These are phyloP conservation scores for Aulostomus chinensis DNA, from an alignment of 2,797 vertebrate species.

Conservation along the genomic window DNA sequence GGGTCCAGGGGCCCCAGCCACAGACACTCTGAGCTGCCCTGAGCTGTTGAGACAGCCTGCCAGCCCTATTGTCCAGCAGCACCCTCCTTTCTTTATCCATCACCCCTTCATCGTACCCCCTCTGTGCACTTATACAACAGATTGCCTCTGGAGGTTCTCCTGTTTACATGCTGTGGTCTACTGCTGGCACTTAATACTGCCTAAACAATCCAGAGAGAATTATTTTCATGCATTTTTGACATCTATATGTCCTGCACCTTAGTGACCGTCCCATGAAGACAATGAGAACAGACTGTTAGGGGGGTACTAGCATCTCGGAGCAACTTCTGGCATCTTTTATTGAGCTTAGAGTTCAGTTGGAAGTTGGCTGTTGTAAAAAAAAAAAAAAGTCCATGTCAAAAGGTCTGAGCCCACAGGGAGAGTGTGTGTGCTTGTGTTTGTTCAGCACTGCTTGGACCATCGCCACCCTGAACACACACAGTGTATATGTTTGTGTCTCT, in stretches of 20 bases:
- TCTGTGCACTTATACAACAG: slow-evolving; percentile 20
- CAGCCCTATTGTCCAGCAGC: slow-evolving; percentile 62
- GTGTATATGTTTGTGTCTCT: slow-evolving; percentile 56
- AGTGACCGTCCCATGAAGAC: too few relatives aligned
- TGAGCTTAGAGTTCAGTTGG: slow-evolving; percentile 13
- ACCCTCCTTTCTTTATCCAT: slow-evolving; percentile 66
- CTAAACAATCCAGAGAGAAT: not conserved
- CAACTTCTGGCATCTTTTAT: slow-evolving; percentile 13
- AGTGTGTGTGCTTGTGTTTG: slow-evolving; percentile 12
- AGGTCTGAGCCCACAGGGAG: slow-evolving; percentile 18
- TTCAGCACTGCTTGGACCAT: slow-evolving; percentile 22
- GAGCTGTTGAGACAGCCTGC: slow-evolving; percentile 70
- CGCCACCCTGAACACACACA: slow-evolving; percentile 32
- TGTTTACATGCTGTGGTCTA: slow-evolving; percentile 18
- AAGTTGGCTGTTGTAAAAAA: too few relatives aligned
- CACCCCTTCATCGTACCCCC: slow-evolving; percentile 25
- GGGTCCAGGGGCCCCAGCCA: slow-evolving; percentile 43
- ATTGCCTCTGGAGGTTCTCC: slow-evolving; percentile 17
- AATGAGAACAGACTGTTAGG: not conserved
- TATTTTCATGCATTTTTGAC: too few relatives aligned
- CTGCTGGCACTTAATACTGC: not conserved
- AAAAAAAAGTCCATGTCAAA: slow-evolving; percentile 43
- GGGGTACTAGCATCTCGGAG: not conserved
- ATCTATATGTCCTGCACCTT: too few relatives aligned
- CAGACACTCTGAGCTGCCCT: slow-evolving; percentile 72